Evolutionary conservation across 2,797 vertebrate genomes (phyloP).

Genomic region (Anabas testudineus): DNA sequence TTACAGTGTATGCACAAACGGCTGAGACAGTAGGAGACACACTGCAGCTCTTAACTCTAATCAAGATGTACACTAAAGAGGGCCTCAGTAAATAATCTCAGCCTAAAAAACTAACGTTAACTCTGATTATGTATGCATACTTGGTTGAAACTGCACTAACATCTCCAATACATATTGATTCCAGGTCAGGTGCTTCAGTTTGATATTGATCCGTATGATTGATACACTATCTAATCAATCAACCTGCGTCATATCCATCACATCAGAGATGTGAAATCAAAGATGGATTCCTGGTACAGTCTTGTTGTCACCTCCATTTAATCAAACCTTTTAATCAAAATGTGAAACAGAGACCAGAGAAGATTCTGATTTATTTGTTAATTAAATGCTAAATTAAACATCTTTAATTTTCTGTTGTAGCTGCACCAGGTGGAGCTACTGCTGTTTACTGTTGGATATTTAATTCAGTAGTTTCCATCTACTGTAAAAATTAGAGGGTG

Average conservation of each 20-base stretch:
- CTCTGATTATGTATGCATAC: not conserved
- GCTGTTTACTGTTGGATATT: too few species aligned
- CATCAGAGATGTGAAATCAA: constrained; percentile 24
- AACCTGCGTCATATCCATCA: constrained; percentile 25
- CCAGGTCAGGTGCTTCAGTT: not conserved
- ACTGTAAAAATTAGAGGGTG: too few species aligned
- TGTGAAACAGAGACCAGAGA: not conserved
- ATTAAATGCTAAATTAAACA: too few species aligned
- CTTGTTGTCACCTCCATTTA: not conserved
- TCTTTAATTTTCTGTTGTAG: too few species aligned
- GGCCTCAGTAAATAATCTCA: not conserved
- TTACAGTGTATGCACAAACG: too few species aligned
- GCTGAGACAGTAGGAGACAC: too few species aligned
- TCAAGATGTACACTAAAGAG: not conserved
- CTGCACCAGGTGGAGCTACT: too few species aligned
- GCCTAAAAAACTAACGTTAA: not conserved
- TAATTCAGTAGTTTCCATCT: too few species aligned
- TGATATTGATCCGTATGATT: constrained; percentile 16
- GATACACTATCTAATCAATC: constrained; percentile 20
- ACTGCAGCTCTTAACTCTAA: too few species aligned
- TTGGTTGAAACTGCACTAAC: not conserved
- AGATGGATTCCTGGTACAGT: constrained; percentile 3
- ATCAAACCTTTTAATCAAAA: not conserved
- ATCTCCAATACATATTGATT: not conserved
- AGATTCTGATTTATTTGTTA: too few species aligned